Conservation (phyloP, 2,797 vertebrate genomes). For the Parauchenoglanis ngamensis region DNA sequence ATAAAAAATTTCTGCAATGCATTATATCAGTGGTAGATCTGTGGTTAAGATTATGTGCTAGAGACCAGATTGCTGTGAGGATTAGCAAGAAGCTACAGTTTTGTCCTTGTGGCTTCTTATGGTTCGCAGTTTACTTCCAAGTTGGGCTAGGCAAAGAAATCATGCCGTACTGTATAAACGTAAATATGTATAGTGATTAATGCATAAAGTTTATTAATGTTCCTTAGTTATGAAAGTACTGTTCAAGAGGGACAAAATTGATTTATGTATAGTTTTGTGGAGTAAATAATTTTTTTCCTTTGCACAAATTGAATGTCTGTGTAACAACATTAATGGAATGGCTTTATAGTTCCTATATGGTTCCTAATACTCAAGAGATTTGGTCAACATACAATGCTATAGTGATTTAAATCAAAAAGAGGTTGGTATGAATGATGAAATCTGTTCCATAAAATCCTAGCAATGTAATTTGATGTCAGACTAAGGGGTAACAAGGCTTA, state of each 20-base stretch:
- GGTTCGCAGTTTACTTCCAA: neutral
- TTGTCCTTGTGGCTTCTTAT: neutral
- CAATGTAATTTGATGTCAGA: neutral
- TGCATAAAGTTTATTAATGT: neutral
- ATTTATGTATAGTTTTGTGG: neutral
- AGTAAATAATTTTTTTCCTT: neutral
- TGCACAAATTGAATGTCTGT: neutral
- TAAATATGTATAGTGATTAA: neutral
- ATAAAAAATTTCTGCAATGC: too few relatives aligned
- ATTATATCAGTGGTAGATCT: neutral
- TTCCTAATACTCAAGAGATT: neutral
- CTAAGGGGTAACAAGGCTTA: neutral
- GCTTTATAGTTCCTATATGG: neutral
- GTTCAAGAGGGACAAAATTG: neutral
- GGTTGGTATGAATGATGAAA: neutral
- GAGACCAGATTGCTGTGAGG: neutral
- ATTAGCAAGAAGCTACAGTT: neutral
- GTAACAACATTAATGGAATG: neutral
- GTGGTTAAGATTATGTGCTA: neutral
- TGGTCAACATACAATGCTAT: neutral
- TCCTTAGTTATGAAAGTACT: neutral
- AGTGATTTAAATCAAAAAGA: neutral
- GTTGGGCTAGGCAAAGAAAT: neutral
- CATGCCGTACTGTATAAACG: neutral
- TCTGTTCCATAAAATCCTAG: neutral